Percentiles rank a stretch among this genome's conserved stretches.
Evolutionary conservation across 2,113 vertebrate species (phyloP).

Genomic region (Myotis yumanensis): DNA sequence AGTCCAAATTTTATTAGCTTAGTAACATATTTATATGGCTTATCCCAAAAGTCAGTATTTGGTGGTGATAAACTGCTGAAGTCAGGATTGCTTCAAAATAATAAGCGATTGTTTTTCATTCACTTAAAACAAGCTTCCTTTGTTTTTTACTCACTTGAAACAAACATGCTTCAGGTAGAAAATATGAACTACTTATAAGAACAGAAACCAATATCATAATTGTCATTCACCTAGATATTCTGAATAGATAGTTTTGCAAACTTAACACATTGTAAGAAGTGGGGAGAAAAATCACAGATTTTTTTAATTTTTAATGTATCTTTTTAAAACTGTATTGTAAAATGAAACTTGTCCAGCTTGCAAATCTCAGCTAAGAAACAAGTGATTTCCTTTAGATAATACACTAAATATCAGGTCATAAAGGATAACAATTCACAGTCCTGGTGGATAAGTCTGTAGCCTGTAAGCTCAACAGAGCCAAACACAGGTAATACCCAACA

Average conservation of each 20-base stretch:
- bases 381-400: slow-evolving; percentile 13
- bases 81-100: slow-evolving; percentile 39
- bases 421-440: not conserved
- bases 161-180: not conserved
- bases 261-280: not conserved
- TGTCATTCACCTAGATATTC: slow-evolving; percentile 50
- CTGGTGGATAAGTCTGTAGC: not conserved
- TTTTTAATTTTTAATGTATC: not conserved
- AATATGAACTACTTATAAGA: not conserved
- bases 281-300: not conserved
- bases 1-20: not conserved
- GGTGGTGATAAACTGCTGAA: slow-evolving; percentile 31
- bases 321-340: not conserved
- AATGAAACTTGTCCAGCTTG: not conserved
- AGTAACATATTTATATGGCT: slow-evolving; percentile 23
- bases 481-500: not conserved
- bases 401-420: not conserved
- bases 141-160: slow-evolving; percentile 23
- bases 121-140: slow-evolving; percentile 42
- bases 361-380: not conserved
- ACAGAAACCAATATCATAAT: not conserved
- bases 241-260: slow-evolving; percentile 21
- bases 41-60: not conserved
- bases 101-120: not conserved
- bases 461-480: not conserved